These are phyloP conservation scores for Balearica regulorum DNA, from an alignment of 2,797 vertebrate species.

Conservation along the genomic window DNA sequence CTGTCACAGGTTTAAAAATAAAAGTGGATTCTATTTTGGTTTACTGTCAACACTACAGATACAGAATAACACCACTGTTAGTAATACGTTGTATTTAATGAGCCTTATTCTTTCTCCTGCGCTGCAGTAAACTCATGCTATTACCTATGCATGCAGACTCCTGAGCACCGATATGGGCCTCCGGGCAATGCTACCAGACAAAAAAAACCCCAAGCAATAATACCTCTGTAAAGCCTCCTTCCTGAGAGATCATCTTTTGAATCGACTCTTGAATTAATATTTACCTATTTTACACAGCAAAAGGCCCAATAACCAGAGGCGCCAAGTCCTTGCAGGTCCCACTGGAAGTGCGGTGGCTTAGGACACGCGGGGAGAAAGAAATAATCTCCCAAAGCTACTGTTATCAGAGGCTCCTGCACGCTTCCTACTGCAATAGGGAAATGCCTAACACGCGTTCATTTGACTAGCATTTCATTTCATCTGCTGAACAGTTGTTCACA, in stretches of 20 bases:
- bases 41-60: neutral
- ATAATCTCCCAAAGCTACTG: neutral
- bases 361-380: rapidly evolving
- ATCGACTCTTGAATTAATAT: neutral
- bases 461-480: neutral
- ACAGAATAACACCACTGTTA: neutral
- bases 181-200: neutral
- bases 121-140: neutral
- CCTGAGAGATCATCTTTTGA: neutral
- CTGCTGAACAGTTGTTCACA: neutral
- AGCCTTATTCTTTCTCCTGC: neutral
- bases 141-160: neutral
- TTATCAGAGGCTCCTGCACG: neutral
- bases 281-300: neutral
- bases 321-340: neutral
- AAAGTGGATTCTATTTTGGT: neutral
- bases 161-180: neutral
- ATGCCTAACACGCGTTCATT: neutral
- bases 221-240: neutral
- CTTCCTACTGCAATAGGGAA: neutral
- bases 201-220: neutral
- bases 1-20: conserved; percentile 17
- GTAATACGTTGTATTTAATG: neutral
- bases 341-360: neutral
- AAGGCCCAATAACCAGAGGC: neutral